Evolutionary conservation across 2,888 invertebrate genomes (phyloP).

Genomic region (Ligdia adustata): DNA sequence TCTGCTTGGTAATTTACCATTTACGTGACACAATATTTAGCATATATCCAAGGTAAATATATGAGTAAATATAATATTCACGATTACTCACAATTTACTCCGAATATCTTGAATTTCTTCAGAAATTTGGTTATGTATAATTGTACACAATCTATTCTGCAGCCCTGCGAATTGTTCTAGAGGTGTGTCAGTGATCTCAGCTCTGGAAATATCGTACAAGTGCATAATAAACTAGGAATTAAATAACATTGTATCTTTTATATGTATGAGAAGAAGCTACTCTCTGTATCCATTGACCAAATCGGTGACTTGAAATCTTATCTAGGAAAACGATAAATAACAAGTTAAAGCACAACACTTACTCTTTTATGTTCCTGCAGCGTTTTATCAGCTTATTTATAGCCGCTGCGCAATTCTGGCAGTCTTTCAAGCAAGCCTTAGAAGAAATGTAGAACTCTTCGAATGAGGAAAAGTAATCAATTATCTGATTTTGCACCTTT

Average conservation of each 20-base stretch:
- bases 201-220: constrained; percentile 64
- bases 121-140: constrained; percentile 68
- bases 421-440: constrained; percentile 76
- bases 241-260: no score
- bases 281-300: no score
- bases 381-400: constrained; percentile 81
- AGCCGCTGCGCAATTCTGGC: constrained; percentile 76
- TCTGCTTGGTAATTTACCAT: no score
- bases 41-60: neutral
- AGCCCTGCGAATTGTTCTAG: constrained; percentile 70
- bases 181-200: constrained; percentile 66
- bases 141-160: constrained; percentile 65
- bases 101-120: constrained; percentile 70
- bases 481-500: constrained; percentile 78
- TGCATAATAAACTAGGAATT: no score
- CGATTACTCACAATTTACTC: constrained; percentile 63
- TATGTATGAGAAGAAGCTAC: no score
- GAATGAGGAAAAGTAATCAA: constrained; percentile 79
- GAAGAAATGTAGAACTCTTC: constrained; percentile 75
- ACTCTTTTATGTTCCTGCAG: constrained; percentile 77
- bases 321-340: constrained; percentile 27
- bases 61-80: neutral
- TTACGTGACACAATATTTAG: constrained; percentile 6
- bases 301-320: no score
- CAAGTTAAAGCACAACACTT: constrained; percentile 49